Conservation (phyloP, 1,140 invertebrate species). For the Copidosoma floridanum region DNA sequence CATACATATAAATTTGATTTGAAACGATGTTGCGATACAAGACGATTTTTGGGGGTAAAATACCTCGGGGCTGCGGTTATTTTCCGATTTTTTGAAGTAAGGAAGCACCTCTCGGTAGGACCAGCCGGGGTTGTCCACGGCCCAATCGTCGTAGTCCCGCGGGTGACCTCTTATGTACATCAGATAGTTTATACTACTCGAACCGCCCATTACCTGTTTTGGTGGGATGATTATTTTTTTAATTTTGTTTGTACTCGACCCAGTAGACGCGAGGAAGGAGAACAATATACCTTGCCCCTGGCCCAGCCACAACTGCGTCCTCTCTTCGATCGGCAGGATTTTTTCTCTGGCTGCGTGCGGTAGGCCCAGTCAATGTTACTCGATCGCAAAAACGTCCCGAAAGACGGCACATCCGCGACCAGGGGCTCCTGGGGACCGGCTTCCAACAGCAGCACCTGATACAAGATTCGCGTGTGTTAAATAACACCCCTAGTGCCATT, state of each 20-base stretch:
- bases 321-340: constrained; percentile 22
- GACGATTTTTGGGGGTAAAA: no score
- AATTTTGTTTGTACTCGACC: constrained; percentile 48
- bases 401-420: constrained; percentile 43
- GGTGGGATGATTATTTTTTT: constrained; percentile 26
- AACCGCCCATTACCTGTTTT: constrained; percentile 60
- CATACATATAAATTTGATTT: not conserved
- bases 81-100: constrained; percentile 77
- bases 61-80: constrained; percentile 44
- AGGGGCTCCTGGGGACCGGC: constrained; percentile 47
- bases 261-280: constrained; percentile 39
- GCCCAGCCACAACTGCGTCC: not conserved
- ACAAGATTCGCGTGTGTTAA: no score
- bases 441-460: constrained; percentile 47
- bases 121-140: constrained; percentile 80
- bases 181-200: constrained; percentile 71
- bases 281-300: constrained; percentile 10
- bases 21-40: no score
- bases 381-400: constrained; percentile 41
- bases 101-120: constrained; percentile 73
- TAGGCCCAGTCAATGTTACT: constrained; percentile 57
- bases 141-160: constrained; percentile 68
- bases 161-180: constrained; percentile 69
- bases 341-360: constrained; percentile 49
- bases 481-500: no score